Base-by-base conservation (phyloP, 2,888 invertebrate genomes). In the Sycophila texana region DNA sequence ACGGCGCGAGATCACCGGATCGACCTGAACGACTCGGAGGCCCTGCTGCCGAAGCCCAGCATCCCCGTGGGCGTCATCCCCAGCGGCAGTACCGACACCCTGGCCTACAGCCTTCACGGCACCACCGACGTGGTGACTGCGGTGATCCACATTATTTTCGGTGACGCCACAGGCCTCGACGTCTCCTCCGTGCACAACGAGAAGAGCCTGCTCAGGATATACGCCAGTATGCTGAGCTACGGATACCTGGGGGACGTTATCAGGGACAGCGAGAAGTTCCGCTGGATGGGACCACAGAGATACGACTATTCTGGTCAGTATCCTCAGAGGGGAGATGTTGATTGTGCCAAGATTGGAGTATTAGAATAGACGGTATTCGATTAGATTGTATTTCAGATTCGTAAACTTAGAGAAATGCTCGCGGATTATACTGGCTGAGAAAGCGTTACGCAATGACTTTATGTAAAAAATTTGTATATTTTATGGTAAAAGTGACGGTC, bases 231-330 rank as follows among this genome's bases (percentile, higher is more conserved):
- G 66, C 92, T 96, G 81, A 95, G 95, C 80, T 97, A 97, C 88
- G 97, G 97, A 1, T 97, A 95, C 91, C 92, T 97, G 85, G 97
- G 97, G 2, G 96, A 97, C 90, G 94, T 96, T 55, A 93, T 96
- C 22, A 92, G 93, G 80, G 95, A 95, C 85, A 96, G 96, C 87
- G 96, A 97, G 86, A 93, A 93, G 81, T 94, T 95, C 85, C 92
- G 97, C 63, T 96, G 96, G 95, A 95, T 97, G 94, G 97, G 97
- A 57, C 96, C 97, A 18, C 93, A 93, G 83, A 92, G 97, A 83
- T 97, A 97, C 87, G 95, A 95, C 86, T 95, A 94, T 89, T 93
- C 95, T 74, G 96, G 95, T 94, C 87, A 84, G 85, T n/a, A n/a
- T 74, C 39, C 3, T 26, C 26, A 26, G 39, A 0, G 30, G 4